Percentiles rank a stretch among this genome's conserved stretches.
Conservation (phyloP, 2,797 vertebrate genomes). For the Pygocentrus nattereri region DNA sequence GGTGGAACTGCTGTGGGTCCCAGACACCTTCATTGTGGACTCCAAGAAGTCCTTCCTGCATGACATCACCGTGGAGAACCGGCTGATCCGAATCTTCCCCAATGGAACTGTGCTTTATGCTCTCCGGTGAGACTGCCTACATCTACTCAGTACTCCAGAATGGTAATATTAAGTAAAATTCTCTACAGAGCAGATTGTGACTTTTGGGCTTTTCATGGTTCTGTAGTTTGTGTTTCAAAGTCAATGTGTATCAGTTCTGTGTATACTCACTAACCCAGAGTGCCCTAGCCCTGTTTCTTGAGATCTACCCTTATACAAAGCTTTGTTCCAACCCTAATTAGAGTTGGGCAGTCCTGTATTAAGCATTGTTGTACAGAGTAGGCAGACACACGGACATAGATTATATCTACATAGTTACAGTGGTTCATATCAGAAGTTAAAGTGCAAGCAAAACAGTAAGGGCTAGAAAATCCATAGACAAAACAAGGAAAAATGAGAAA, state of each 20-base stretch:
- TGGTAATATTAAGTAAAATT: background rate
- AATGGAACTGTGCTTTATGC: slow-evolving; percentile 92
- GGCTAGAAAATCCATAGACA: too few relatives aligned
- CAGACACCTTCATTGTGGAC: slow-evolving; percentile 92
- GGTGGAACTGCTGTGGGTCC: slow-evolving; percentile 92
- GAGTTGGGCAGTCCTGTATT: too few relatives aligned
- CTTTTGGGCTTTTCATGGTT: background rate
- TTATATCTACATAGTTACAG: too few relatives aligned
- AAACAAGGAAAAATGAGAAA: too few relatives aligned
- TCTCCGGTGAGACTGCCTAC: slow-evolving; percentile 76
- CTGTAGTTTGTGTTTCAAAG: too few relatives aligned
- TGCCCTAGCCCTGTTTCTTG: background rate
- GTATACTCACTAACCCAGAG: too few relatives aligned
- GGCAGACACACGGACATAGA: too few relatives aligned
- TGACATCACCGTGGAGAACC: slow-evolving; percentile 92
- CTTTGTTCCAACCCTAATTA: background rate
- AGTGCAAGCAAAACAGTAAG: too few relatives aligned
- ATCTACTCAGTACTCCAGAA: background rate
- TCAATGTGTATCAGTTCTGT: background rate
- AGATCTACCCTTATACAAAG: background rate
- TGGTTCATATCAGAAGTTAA: too few relatives aligned
- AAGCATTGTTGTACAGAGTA: too few relatives aligned
- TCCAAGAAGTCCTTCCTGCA: slow-evolving; percentile 94
- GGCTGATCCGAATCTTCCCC: slow-evolving; percentile 91
- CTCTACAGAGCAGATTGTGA: background rate